Evolutionary conservation across 2,113 vertebrate genomes (phyloP), one percentile per base, ranked within the genome.

Genomic region (Theropithecus gelada): DNA sequence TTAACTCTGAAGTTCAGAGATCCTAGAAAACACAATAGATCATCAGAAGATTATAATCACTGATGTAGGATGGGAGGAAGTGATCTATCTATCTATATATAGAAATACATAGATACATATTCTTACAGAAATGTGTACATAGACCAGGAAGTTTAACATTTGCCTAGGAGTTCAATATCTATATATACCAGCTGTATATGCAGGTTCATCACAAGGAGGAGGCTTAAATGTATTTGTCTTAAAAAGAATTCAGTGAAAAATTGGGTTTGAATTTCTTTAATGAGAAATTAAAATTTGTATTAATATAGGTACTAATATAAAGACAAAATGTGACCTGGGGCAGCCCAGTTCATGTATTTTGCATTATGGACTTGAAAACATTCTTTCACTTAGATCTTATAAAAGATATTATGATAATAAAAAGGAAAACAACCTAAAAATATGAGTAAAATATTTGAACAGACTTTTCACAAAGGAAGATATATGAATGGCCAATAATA

Each of bases 341-440:
- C 16, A 95, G 48, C 48, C 55, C 10, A 61, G 38, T 64, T 88
- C n/a, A 95, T 70, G 27, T 61, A 55, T 93, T 85, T 85, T 97
- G 9, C 35, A 93, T 97, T 94, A 43, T 95, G 88, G 13, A 55
- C 59, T 86, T 96, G 30, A 94, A 92, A 81, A n/a, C 61, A 8
- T 91, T 93, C 48, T 84, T 97, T 59, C 95, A 88, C 45, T 91
- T 84, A 12, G 4, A 68, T 76, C 72, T 91, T 93, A 84, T 27
- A 43, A 80, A 94, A 90, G 23, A 38, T 5, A 89, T 64, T 55
- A 87, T 86, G 35, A n/a, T 38, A 94, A 88, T 91, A 91, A 91
- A 80, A 97, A 85, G 7, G 78, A 82, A 96, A 93, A 18, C n/a
- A 88, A 48, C 45, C 59, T 89, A 83, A 73, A 90, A 95, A 95